Conservation (phyloP, 1,140 invertebrate genomes). For the Bradysia coprophila region DNA sequence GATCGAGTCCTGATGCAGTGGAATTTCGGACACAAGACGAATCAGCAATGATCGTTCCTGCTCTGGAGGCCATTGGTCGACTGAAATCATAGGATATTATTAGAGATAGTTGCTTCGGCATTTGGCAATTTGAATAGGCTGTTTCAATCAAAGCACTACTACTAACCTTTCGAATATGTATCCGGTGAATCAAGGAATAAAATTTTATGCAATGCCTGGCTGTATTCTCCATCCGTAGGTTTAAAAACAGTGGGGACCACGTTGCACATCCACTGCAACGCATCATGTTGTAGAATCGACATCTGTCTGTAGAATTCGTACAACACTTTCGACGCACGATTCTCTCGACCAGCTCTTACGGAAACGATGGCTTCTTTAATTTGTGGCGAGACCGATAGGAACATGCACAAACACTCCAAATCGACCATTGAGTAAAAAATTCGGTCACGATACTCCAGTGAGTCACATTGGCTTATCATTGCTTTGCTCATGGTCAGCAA, state of each 20-base stretch:
- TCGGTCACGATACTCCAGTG: constrained; percentile 56
- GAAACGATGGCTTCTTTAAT: constrained; percentile 44
- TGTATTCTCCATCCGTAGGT: constrained; percentile 49
- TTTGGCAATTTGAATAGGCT: neutral
- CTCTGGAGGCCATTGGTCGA: constrained; percentile 90
- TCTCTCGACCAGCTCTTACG: constrained; percentile 15
- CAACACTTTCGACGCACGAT: constrained; percentile 20
- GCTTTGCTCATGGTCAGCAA: constrained; percentile 16
- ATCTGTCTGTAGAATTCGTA: constrained; percentile 49
- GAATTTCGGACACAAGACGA: constrained; percentile 70
- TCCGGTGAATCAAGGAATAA: constrained; percentile 71
- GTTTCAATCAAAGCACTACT: no score
- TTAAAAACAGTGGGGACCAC: constrained; percentile 55
- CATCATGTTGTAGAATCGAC: constrained; percentile 60
- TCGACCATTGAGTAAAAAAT: constrained; percentile 71
- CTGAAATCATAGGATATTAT: no score
- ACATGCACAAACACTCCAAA: constrained; percentile 66
- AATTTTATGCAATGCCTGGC: constrained; percentile 69
- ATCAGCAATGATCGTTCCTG: constrained; percentile 60
- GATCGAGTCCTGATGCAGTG: constrained; percentile 66
- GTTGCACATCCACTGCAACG: constrained; percentile 71
- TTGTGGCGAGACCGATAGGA: constrained; percentile 57
- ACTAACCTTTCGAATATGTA: constrained; percentile 54
- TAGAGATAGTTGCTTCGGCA: no score
- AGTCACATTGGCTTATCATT: constrained; percentile 23